These are phyloP conservation scores for Quadriops clusia DNA, from an alignment of 2,888 invertebrate species.

Conservation along the genomic window DNA sequence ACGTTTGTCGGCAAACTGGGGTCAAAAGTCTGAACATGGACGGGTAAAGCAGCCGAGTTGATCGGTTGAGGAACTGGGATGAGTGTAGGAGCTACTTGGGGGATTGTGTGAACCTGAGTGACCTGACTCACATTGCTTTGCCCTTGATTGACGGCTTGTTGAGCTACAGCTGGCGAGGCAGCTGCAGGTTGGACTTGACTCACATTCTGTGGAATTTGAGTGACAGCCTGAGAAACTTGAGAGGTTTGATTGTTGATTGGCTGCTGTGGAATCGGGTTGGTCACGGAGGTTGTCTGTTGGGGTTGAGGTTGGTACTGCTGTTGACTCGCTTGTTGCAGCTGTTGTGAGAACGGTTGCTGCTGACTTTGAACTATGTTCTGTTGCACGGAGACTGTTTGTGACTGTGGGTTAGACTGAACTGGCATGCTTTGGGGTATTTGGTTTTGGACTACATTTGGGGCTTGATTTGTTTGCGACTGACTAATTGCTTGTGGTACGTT, in stretches of 20 bases:
- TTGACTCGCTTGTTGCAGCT: slow-evolving; percentile 10
- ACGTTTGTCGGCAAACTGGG: slow-evolving; percentile 23
- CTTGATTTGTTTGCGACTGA: slow-evolving; percentile 16
- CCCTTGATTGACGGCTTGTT: too few species aligned
- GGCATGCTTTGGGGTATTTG: slow-evolving; percentile 15
- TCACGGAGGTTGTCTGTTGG: too few species aligned
- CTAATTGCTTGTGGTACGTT: slow-evolving; percentile 19
- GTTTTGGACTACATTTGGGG: slow-evolving; percentile 25
- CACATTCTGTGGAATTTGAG: slow-evolving; percentile 9
- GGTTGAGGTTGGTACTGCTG: slow-evolving; percentile 8
- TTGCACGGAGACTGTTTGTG: slow-evolving; percentile 14
- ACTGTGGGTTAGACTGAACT: slow-evolving; percentile 12
- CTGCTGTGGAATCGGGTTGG: too few species aligned
- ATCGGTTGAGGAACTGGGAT: slow-evolving; percentile 7
- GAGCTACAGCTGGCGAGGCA: too few species aligned
- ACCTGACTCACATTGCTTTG: too few species aligned
- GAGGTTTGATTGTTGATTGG: slow-evolving; percentile 4
- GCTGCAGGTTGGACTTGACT: too few species aligned
- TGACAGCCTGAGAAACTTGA: too few species aligned
- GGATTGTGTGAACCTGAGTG: too few species aligned
- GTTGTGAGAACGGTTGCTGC: slow-evolving; percentile 11
- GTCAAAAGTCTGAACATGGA: too few species aligned
- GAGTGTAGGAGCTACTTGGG: slow-evolving; percentile 6
- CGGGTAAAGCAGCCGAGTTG: too few species aligned
- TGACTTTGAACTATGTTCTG: slow-evolving; percentile 9